Percentiles rank a stretch among this genome's conserved stretches.
These are phyloP conservation scores for Percopsis transmontana DNA, from an alignment of 2,113 vertebrate species.

Conservation along the genomic window DNA sequence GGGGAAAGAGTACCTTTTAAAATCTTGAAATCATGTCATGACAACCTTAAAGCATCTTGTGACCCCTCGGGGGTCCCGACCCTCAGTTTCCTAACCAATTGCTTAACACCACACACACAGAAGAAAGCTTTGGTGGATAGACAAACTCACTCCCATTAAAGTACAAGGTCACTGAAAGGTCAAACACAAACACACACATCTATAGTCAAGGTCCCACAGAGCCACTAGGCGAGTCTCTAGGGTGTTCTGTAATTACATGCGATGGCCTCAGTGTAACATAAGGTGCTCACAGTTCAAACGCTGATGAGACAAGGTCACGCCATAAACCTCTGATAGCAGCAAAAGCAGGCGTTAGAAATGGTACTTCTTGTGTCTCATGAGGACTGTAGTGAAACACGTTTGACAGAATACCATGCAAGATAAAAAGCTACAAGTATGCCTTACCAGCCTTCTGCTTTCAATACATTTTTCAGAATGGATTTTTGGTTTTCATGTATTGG, in stretches of 20 bases:
- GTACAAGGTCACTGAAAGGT: conserved; percentile 19
- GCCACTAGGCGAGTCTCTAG: neutral
- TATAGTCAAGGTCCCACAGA: neutral
- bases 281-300: conserved; percentile 6
- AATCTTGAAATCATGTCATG: too few relatives aligned
- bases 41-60: too few relatives aligned
- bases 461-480: neutral
- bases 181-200: neutral
- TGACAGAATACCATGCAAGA: too few relatives aligned
- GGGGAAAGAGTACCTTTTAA: too few relatives aligned
- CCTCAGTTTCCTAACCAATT: too few relatives aligned
- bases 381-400: neutral
- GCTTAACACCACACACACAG: neutral
- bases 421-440: too few relatives aligned
- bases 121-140: conserved; percentile 1
- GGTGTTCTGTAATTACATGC: neutral
- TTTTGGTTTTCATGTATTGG: neutral
- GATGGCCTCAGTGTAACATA: neutral
- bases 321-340: neutral
- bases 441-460: neutral
- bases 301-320: conserved; percentile 7
- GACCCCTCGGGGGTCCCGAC: too few relatives aligned
- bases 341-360: neutral
- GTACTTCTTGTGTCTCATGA: neutral
- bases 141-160: conserved; percentile 20